A percentile compares a stretch with the other conserved stretches of the same genome.
Conservation (phyloP, 2,113 vertebrate genomes). For the Erpornis zantholeuca region DNA sequence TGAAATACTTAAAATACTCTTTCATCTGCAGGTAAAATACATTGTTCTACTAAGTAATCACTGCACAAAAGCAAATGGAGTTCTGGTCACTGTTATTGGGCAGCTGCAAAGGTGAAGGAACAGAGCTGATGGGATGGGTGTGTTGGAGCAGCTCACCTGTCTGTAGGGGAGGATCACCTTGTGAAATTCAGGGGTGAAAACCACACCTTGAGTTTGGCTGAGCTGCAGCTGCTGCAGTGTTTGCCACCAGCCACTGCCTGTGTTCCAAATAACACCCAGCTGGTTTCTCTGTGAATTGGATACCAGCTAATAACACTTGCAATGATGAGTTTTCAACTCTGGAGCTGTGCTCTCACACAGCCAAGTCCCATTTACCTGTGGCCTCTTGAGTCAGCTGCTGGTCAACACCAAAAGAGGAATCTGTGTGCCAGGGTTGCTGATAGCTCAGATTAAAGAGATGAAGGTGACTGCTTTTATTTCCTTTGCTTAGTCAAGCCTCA, state of each 20-base stretch:
- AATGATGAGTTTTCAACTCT: not conserved
- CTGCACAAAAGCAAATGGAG: not conserved
- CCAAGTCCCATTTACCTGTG: not conserved
- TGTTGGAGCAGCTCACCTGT: not conserved
- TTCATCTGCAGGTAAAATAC: not conserved
- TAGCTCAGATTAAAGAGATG: not conserved
- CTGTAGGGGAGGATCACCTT: not conserved
- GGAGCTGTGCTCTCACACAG: not conserved
- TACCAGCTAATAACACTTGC: not conserved
- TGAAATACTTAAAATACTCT: not conserved
- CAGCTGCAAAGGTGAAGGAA: not conserved
- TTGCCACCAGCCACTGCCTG: not conserved
- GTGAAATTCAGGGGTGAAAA: not conserved
- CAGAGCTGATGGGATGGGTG: not conserved
- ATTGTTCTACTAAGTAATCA: not conserved
- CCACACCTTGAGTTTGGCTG: not conserved
- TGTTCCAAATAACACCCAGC: not conserved
- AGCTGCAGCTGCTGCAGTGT: not conserved
- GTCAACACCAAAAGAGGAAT: not conserved
- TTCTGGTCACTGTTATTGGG: not conserved
- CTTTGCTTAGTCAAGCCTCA: conserved; percentile 32
- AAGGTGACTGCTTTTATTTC: conserved; percentile 4
- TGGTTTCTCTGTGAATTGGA: not conserved
- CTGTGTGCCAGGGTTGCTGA: not conserved
- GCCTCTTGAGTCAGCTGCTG: conserved; percentile 35